Base-by-base conservation (phyloP, 1,140 invertebrate species). In the Procambarus clarkii region DNA sequence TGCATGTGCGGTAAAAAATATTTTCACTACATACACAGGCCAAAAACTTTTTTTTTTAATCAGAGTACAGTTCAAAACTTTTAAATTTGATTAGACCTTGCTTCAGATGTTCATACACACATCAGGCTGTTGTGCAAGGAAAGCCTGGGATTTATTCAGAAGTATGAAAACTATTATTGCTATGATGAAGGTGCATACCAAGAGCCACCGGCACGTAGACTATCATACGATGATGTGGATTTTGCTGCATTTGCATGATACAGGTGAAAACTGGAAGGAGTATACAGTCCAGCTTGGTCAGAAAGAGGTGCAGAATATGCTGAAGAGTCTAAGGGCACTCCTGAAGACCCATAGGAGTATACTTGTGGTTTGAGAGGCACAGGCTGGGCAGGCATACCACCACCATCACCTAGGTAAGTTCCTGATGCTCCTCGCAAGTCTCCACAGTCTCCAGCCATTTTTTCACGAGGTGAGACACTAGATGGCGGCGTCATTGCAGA, bases 401-500 rank as follows among this genome's bases (percentile, higher is more conserved):
- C 78, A 24, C 81, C 90, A 48, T 91, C 90, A 71, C 77, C 84
- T 11, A 91, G 84, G 78, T 91, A 91, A 3, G 48, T 50, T 76
- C 82, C 45, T 88, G 79, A 84, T 18, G 79, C 34, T 24, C 34
- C 90, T 58, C 90, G 74, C 34, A 86, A 44, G 64, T 86, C 84
- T 11, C 90, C 77, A 45, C 84, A 79, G 5, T 81, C 90, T 58
- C 90, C 90, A 11, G 93, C 92, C 64, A 97, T 96, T 94, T 97
- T 98, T 93, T 98, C 98, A 78, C 98, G 95, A 0, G 98, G 98
- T 11, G 98, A 99, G 0, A 99, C 98, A 2, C 98, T 98, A 0
- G 98, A 98, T 15, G 98, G 98, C 77, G 98, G 98, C 0, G 98
- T 99, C 97, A 99, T 98, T 21, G 98, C 98, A 48, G 98, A 97